Percentiles rank a stretch among this genome's conserved stretches.
These are phyloP conservation scores for Luperina nickerlii DNA, from an alignment of 2,888 invertebrate species.

Conservation along the genomic window DNA sequence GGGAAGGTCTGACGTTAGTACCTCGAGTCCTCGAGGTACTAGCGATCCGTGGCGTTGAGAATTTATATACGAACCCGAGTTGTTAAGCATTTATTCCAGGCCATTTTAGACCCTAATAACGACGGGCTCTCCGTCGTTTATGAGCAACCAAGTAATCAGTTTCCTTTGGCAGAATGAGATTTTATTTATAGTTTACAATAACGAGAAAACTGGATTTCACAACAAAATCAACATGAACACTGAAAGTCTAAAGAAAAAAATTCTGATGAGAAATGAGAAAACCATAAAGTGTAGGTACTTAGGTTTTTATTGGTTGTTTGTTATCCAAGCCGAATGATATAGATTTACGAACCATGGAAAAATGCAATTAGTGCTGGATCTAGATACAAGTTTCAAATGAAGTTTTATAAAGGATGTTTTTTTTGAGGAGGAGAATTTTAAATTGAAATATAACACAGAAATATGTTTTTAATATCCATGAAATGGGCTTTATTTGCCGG, in stretches of 20 bases:
- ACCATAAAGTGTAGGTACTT: not conserved
- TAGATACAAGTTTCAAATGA: not conserved
- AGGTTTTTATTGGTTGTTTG: not conserved
- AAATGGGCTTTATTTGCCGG: not conserved
- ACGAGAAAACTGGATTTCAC: not conserved
- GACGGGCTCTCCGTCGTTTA: not conserved
- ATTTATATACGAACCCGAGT: conserved; percentile 20
- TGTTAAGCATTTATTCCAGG: conserved; percentile 15
- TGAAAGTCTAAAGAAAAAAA: not conserved
- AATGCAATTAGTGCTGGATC: not conserved
- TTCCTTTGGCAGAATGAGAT: not conserved
- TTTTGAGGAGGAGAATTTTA: not conserved
- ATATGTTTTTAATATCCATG: not conserved
- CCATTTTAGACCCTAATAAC: conserved; percentile 20
- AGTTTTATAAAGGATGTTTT: not conserved
- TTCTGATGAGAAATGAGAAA: not conserved
- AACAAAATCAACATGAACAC: not conserved
- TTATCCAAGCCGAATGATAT: not conserved
- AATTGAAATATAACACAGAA: no score
- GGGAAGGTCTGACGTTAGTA: conserved; percentile 22
- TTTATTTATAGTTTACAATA: not conserved
- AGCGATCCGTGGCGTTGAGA: not conserved
- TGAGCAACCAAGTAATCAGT: conserved; percentile 13
- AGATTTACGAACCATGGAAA: not conserved
- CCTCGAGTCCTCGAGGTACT: conserved; percentile 17